These are phyloP conservation scores for Galerucella nymphaeae DNA, from an alignment of 2,888 invertebrate genomes.

Conservation along the genomic window DNA sequence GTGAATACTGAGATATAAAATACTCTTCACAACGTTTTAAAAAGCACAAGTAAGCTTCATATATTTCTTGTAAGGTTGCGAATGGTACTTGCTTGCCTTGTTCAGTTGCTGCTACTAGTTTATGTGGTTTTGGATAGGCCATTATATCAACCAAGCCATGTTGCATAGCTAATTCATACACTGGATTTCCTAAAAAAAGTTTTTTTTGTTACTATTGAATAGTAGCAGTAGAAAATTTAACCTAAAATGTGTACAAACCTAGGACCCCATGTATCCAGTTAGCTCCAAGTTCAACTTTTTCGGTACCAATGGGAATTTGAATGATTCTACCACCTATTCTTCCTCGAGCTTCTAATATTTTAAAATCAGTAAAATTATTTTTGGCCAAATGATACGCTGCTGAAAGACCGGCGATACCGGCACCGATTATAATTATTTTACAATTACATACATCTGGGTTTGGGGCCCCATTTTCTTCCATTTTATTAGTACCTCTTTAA, in stretches of 20 bases:
- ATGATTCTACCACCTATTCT: slow-evolving; percentile 86
- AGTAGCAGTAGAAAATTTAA: neutral
- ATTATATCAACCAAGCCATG: slow-evolving; percentile 87
- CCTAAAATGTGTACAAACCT: slow-evolving; percentile 67
- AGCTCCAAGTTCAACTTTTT: slow-evolving; percentile 85
- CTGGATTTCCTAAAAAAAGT: slow-evolving; percentile 75
- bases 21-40: slow-evolving; percentile 93
- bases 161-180: slow-evolving; percentile 87
- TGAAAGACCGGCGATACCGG: slow-evolving; percentile 86
- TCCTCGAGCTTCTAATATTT: slow-evolving; percentile 83
- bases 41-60: slow-evolving; percentile 92
- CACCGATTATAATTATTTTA: slow-evolving; percentile 85
- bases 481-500: slow-evolving; percentile 46
- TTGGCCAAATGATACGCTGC: slow-evolving; percentile 85
- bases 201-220: neutral
- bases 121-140: slow-evolving; percentile 86
- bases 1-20: slow-evolving; percentile 88
- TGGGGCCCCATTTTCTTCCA: slow-evolving; percentile 43
- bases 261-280: slow-evolving; percentile 95
- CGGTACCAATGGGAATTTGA: slow-evolving; percentile 76
- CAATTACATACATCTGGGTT: slow-evolving; percentile 50
- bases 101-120: slow-evolving; percentile 89
- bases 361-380: slow-evolving; percentile 82
- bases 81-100: slow-evolving; percentile 90
- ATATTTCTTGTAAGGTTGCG: slow-evolving; percentile 86